Base-by-base conservation (phyloP, 1,140 invertebrate species). In the Platyura marginata region DNA sequence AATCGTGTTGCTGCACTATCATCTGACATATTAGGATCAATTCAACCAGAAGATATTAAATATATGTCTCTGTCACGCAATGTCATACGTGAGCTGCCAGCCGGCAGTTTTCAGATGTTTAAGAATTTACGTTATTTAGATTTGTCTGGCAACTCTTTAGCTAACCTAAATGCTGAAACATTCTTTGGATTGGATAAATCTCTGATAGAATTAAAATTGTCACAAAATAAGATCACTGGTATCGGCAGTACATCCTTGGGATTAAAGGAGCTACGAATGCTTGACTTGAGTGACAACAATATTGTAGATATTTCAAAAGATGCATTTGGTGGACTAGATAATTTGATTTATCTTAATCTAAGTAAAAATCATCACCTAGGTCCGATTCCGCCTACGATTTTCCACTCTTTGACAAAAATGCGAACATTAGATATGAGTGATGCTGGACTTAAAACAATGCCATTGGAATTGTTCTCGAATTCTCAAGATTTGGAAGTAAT, bases 1-100 rank as follows among this genome's bases (percentile, higher is more conserved):
- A 94, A 94, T 59, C 68, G 87, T 47, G 81, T 94, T 5, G 81
- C 83, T 0, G 86, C 84, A 2, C 58, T 93, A 5, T 86, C 84
- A 0, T 71, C 70, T n/a, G 81, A 85, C 47, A 75, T 84, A 40
- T 62, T 87, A 8, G 64, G 71, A 42, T 74, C 79, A 1, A 57
- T 73, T 10, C 59, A 65, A n/a, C 51, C 64, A 0, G 62, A 53
- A 15, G 57, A 70, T 8, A 61, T 61, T 2, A 55, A 49, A 5
- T 52, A 52, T 0, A 61, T 75, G 15, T 72, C 76, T 0, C 57
- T 93, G 15, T 78, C 81, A 1, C 71, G 82, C 46, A 94, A 93
- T 61, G 74, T 91, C 1, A 82, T 93, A 11, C 71, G 85, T 34
- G 86, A 92, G 65, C 66, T 92, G 41, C 85, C 87, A 0, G 48